Base-by-base conservation (phyloP, 2,797 vertebrate genomes). In the Protonibea diacanthus region DNA sequence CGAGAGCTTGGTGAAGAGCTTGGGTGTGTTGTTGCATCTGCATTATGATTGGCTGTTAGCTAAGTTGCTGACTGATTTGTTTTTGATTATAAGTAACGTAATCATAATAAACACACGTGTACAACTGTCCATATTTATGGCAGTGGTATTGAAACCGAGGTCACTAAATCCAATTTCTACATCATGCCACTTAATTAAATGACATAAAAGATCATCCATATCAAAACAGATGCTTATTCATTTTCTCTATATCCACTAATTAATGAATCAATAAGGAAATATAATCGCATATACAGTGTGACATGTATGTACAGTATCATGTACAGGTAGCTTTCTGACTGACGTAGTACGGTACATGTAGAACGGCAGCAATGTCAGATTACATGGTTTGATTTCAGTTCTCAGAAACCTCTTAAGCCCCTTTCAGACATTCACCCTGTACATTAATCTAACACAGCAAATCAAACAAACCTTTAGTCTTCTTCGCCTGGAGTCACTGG, bases 401-500 rank as follows among this genome's bases (percentile, higher is more conserved):
- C 21, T 49, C 38, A 27, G 51, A 71, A 53, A 76, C 23, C 14
- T 55, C 11, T 44, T 58, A 15, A 20, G 21, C 23, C 23, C 6
- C 6, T 15, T 55, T 27, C 14, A 27, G 5, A 67, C 33, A 9
- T 38, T 38, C 33, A 9, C 33, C 33, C 33, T 38, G 9, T 38
- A 38, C 33, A 38, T 38, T 38, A 38, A 38, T 38, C 33, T 38
- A 8, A 38, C 56, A 47, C 53, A 33, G 44, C 45, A 59, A 77
- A 20, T 55, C 13, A 68, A 47, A 42, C 13, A 53, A 38, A 25
- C 45, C 5, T n/a, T 60, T 61, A 48, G 13, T 65, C 45, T 66
- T 67, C 33, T 76, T 74, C 74, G 78, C 69, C 56, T 84, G 64
- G 71, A 72, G 17, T 81, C 40, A 38, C 21, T 65, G 68, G 23